Conservation (phyloP, 2,113 vertebrate genomes). For the Thinocorus orbignyianus region DNA sequence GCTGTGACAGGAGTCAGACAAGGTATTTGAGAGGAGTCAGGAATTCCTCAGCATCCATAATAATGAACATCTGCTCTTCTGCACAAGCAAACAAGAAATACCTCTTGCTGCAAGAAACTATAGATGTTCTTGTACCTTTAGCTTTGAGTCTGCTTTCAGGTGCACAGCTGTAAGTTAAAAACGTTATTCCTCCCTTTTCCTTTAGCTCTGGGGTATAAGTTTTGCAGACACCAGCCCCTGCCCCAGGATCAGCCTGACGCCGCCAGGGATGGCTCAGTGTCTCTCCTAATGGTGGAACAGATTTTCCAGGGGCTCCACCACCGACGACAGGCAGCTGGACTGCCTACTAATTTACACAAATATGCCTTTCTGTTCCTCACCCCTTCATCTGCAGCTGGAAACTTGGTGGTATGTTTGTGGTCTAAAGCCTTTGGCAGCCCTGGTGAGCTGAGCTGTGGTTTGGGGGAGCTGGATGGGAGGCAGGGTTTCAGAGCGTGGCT, state of each 20-base stretch:
- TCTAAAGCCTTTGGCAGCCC: neutral
- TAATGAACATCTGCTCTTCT: constrained; percentile 19
- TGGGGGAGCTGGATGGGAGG: neutral
- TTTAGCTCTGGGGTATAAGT: neutral
- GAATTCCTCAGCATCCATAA: neutral
- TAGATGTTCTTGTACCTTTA: neutral
- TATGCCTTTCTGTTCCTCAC: neutral
- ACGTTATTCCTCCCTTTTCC: neutral
- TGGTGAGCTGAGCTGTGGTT: neutral
- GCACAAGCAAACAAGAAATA: neutral
- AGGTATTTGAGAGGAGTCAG: neutral
- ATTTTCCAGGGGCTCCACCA: neutral
- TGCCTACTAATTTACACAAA: neutral
- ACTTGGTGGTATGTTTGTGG: neutral
- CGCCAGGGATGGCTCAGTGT: accelerated
- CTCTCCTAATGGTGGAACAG: neutral
- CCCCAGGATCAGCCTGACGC: neutral
- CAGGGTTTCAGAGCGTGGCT: neutral
- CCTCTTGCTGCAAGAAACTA: neutral
- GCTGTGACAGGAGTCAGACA: constrained; percentile 30
- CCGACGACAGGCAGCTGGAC: neutral
- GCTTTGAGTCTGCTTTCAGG: neutral
- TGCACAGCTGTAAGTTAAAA: neutral
- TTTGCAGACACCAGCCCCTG: neutral
- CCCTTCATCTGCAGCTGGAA: neutral